Percentiles rank a stretch among this genome's conserved stretches.
These are phyloP conservation scores for Ectropis crepuscularia DNA, from an alignment of 2,888 invertebrate genomes.

Conservation along the genomic window DNA sequence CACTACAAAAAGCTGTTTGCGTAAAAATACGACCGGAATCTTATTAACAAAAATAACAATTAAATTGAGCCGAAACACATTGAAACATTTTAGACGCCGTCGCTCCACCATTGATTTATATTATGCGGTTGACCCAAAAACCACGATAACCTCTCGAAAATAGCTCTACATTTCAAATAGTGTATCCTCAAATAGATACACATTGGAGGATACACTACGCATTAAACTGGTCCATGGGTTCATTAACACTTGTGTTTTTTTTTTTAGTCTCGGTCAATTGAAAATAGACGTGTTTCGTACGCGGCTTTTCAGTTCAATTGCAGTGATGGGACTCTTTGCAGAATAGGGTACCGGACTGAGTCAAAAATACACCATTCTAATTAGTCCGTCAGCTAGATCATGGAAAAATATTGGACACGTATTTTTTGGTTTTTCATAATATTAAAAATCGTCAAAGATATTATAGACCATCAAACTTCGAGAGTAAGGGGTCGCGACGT, in stretches of 20 bases:
- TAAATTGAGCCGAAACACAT: neutral
- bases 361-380: no score
- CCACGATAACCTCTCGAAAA: slow-evolving; percentile 11
- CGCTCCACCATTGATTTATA: slow-evolving; percentile 19
- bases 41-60: neutral
- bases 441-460: no score
- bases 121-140: slow-evolving; percentile 25
- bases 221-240: slow-evolving; percentile 23
- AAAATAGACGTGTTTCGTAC: slow-evolving; percentile 7
- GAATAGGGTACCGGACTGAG: no score
- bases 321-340: no score
- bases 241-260: slow-evolving; percentile 28
- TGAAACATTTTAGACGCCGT: slow-evolving; percentile 14
- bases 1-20: neutral
- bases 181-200: slow-evolving; percentile 21
- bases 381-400: no score
- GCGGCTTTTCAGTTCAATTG: neutral
- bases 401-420: no score
- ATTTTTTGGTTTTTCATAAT: no score
- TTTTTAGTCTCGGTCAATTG: slow-evolving; percentile 20
- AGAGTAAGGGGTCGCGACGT: no score
- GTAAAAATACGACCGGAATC: neutral
- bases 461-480: no score
- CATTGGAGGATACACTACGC: slow-evolving; percentile 14
- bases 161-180: slow-evolving; percentile 17